These are phyloP conservation scores for Okapia johnstoni DNA, from an alignment of 2,113 vertebrate genomes.

Conservation along the genomic window DNA sequence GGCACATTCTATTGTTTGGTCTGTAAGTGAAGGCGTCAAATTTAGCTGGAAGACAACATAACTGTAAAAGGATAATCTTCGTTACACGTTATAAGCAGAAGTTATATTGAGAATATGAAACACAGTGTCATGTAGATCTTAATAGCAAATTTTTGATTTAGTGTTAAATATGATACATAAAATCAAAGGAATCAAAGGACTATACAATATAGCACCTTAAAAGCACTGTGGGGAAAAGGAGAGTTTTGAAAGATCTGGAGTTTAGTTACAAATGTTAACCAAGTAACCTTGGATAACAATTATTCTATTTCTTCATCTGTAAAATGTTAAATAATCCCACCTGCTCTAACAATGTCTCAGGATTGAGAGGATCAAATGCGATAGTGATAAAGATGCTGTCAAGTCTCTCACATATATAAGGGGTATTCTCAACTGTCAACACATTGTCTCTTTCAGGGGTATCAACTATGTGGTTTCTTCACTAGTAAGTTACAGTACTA, in stretches of 20 bases:
- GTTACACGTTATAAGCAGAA: neutral
- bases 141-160: neutral
- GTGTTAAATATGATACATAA: neutral
- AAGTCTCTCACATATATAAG: rapidly evolving
- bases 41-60: neutral
- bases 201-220: neutral
- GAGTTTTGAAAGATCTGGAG: neutral
- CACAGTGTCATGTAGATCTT: neutral
- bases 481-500: neutral
- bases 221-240: neutral
- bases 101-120: neutral
- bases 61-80: neutral
- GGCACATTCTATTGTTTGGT: neutral
- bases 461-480: neutral
- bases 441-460: neutral
- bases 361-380: neutral
- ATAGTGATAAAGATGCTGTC: rapidly evolving
- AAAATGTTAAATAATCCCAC: neutral
- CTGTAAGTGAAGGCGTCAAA: neutral
- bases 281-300: neutral
- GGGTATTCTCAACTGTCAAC: neutral
- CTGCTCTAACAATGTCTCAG: neutral
- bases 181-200: neutral
- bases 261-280: neutral
- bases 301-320: neutral